Base-by-base conservation (phyloP, 1,140 invertebrate genomes). In the Mycetomoellerius zeteki region DNA sequence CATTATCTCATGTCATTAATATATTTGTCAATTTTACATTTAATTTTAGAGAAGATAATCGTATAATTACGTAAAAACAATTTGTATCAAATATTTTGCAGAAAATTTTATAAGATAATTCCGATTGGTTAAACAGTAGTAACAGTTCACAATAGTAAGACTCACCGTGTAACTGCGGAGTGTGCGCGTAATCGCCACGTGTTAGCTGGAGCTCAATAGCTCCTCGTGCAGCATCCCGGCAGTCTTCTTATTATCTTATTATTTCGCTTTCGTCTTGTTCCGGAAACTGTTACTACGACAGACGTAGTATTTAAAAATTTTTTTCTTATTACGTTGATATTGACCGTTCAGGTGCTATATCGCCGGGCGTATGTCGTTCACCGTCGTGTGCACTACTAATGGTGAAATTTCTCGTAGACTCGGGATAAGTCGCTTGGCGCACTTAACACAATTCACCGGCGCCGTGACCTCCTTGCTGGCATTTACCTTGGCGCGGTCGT, bases 211-310 rank as follows among this genome's bases (percentile, higher is more conserved):
- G 92, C 92, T 91, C 77, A 91, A 87, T 78, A 90, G 91, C 92
- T 93, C 91, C 94, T 92, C 91, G 94, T 94, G 93, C 93, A 92
- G 94, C 95, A 95, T 95, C 94, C 94, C 94, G 94, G 92, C 94
- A 92, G 87, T 91, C 87, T 86, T 86, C 62, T 87, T 77, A 84
- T 91, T 90, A 67, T 86, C 30, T 52, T 86, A 88, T 90, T 52
- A 58, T 33, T 60, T 47, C 86, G 71, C n/a, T 52, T 71, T 54
- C 52, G 54, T 60, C 65, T 52, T 58, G 54, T 80, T 60, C 56
- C 62, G 58, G 30, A 75, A 30, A 58, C 16, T n/a, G 27, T 78
- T 30, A 16, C 16, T 16, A 65, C 33, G 33, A 19, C 89, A 1
- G 47, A 30, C 10, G 33, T 33, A 56, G 33, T 21, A 82, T 30